Conservation (phyloP, 2,113 vertebrate genomes). For the Chionis minor region DNA sequence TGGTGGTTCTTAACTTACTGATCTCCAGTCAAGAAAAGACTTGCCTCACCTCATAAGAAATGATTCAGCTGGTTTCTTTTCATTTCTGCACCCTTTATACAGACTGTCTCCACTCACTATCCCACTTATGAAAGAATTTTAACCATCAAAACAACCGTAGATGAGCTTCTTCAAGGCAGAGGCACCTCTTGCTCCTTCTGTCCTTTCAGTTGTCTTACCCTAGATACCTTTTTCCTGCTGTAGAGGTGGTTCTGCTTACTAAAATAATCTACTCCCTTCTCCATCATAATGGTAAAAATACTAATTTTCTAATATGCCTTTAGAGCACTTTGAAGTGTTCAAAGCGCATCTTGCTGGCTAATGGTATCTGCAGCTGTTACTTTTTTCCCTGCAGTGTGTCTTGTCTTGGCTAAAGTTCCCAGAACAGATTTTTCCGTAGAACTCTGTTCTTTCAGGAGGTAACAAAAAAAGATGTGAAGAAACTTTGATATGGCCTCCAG, state of each 20-base stretch:
- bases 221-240: neutral
- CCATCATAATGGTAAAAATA: neutral
- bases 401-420: neutral
- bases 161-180: neutral
- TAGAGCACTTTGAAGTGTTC: neutral
- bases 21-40: neutral
- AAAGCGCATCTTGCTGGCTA: neutral
- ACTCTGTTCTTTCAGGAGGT: neutral
- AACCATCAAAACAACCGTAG: neutral
- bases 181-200: neutral
- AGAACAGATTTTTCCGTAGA: constrained; percentile 24
- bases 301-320: constrained; percentile 13
- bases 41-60: neutral
- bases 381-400: neutral
- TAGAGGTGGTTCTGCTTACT: neutral
- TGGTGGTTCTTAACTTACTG: neutral
- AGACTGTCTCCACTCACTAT: neutral
- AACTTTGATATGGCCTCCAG: constrained; percentile 16
- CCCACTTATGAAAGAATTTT: neutral
- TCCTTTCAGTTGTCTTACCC: neutral
- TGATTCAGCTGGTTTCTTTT: neutral
- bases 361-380: neutral
- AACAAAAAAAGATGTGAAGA: neutral
- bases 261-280: neutral
- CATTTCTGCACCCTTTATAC: neutral